Conservation (phyloP, 2,113 vertebrate species). For the Phylloscopus whistleri region DNA sequence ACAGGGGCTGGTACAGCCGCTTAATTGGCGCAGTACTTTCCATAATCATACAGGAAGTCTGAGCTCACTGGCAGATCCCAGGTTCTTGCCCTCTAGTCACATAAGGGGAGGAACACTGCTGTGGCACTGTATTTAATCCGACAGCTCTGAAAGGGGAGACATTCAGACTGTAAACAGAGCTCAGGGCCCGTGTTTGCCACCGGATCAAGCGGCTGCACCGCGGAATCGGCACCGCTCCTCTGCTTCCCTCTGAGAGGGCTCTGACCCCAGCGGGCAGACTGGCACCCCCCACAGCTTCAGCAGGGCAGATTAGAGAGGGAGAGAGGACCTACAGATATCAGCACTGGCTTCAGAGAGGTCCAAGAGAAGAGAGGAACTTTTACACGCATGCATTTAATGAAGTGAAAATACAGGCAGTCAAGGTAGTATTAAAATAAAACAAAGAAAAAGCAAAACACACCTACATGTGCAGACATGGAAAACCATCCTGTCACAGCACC, state of each 20-base stretch:
- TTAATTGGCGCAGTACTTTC: slow-evolving; percentile 9
- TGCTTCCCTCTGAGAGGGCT: not conserved
- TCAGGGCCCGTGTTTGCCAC: not conserved
- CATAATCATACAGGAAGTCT: not conserved
- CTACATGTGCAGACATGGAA: not conserved
- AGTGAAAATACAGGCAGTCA: not conserved
- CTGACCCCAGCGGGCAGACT: not conserved
- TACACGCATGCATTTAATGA: not conserved
- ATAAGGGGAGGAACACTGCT: not conserved
- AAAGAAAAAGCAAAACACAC: not conserved
- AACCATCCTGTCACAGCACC: not conserved
- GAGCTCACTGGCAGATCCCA: not conserved
- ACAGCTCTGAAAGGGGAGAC: slow-evolving; percentile 7
- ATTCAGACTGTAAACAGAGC: slow-evolving; percentile 20
- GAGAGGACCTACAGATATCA: not conserved
- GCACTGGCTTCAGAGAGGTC: not conserved
- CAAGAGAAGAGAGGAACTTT: not conserved
- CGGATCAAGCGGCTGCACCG: accelerated
- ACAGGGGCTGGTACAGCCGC: not conserved
- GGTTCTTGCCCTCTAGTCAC: slow-evolving; percentile 17
- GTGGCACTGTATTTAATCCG: not conserved
- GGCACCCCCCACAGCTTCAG: not conserved
- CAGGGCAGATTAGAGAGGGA: not conserved
- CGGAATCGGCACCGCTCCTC: not conserved
- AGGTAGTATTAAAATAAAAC: not conserved